These are phyloP conservation scores for Elmis aenea DNA, from an alignment of 2,888 invertebrate species.

Conservation along the genomic window DNA sequence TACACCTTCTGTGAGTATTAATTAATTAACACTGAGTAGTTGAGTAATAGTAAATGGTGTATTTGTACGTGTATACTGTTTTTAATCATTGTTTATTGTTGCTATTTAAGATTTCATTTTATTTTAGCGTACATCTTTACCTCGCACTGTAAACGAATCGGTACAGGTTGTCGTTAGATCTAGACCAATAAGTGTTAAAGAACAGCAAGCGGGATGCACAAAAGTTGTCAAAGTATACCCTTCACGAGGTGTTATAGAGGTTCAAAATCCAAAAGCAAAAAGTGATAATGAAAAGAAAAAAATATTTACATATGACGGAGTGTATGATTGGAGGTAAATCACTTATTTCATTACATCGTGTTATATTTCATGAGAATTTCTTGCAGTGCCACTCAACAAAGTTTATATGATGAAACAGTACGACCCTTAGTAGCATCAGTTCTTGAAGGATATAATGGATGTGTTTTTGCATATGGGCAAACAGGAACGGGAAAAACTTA, in stretches of 20 bases:
- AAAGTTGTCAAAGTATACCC: slow-evolving; percentile 82
- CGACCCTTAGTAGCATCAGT: slow-evolving; percentile 92
- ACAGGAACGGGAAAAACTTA: slow-evolving; percentile 91
- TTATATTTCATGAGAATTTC: slow-evolving; percentile 23
- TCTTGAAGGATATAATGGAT: slow-evolving; percentile 96
- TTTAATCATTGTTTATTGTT: too few relatives aligned
- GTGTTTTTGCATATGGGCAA: slow-evolving; percentile 99
- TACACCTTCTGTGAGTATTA: too few relatives aligned
- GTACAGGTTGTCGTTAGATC: slow-evolving; percentile 97
- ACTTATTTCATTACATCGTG: neutral
- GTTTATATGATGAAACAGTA: slow-evolving; percentile 94
- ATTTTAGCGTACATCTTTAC: slow-evolving; percentile 37
- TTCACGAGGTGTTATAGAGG: slow-evolving; percentile 84
- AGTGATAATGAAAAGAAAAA: slow-evolving; percentile 72
- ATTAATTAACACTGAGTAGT: neutral
- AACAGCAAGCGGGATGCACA: slow-evolving; percentile 66
- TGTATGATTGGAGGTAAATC: slow-evolving; percentile 78
- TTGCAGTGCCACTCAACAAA: slow-evolving; percentile 75
- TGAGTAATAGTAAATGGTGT: neutral
- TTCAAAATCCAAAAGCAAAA: slow-evolving; percentile 75
- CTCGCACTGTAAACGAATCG: slow-evolving; percentile 63
- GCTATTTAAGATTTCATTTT: too few relatives aligned
- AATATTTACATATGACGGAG: slow-evolving; percentile 95
- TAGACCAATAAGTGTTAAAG: slow-evolving; percentile 88
- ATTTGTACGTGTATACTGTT: too few relatives aligned